Evolutionary conservation across 2,113 vertebrate genomes (phyloP).

Genomic region (Ctenomys sociabilis): DNA sequence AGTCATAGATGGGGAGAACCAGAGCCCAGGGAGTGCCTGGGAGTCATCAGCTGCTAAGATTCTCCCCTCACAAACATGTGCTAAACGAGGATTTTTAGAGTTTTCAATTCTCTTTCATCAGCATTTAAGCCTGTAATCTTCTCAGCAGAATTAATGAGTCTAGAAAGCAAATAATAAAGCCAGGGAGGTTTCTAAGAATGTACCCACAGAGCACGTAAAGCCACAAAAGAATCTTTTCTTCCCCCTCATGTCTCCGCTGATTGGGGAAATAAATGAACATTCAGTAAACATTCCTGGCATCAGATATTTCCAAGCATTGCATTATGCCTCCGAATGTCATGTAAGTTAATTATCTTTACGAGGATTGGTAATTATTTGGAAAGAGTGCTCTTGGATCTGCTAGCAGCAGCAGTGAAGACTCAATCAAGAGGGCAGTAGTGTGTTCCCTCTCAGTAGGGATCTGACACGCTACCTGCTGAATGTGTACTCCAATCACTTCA

Average conservation of each 20-base stretch:
- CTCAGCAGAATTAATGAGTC: slow-evolving; percentile 55
- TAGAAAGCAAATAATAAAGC: slow-evolving; percentile 56
- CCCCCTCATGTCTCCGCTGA: not conserved
- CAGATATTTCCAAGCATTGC: slow-evolving; percentile 45
- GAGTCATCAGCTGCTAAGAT: not conserved
- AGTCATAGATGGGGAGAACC: not conserved
- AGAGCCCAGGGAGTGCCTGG: not conserved
- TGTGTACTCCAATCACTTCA: not conserved
- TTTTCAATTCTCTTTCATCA: not conserved
- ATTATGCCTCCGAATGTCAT: slow-evolving; percentile 15
- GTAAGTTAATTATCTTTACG: slow-evolving; percentile 37
- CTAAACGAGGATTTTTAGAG: not conserved
- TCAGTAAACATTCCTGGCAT: slow-evolving; percentile 43
- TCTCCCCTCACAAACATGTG: not conserved
- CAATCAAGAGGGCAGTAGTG: not conserved
- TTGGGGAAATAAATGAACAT: slow-evolving; percentile 35
- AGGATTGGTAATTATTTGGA: slow-evolving; percentile 49
- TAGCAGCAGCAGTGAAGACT: not conserved
- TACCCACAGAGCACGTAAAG: slow-evolving; percentile 46
- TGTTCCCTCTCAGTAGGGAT: not conserved
- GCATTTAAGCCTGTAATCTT: slow-evolving; percentile 47
- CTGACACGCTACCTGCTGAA: not conserved
- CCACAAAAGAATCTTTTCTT: not conserved
- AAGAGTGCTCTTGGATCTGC: not conserved
- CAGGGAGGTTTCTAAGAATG: slow-evolving; percentile 38